A percentile compares a stretch with the other conserved stretches of the same genome.
These are phyloP conservation scores for Trichonephila inaurata DNA, from an alignment of 1,140 invertebrate genomes.

Conservation along the genomic window DNA sequence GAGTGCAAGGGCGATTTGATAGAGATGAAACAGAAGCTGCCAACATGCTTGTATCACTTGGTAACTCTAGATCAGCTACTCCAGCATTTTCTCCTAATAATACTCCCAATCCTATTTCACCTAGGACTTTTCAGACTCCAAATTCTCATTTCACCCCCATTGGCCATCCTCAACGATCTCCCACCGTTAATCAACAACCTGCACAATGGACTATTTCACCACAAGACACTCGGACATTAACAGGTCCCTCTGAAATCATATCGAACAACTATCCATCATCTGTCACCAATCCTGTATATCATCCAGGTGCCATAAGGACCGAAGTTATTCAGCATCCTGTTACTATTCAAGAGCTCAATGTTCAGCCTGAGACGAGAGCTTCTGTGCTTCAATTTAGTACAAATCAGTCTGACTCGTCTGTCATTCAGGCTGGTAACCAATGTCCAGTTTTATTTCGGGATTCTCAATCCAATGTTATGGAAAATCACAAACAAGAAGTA, in stretches of 20 bases:
- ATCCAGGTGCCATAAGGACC: slow-evolving; percentile 71
- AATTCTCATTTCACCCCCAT: slow-evolving; percentile 72
- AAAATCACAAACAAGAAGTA: slow-evolving; percentile 72
- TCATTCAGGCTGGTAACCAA: slow-evolving; percentile 45
- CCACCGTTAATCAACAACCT: slow-evolving; percentile 61
- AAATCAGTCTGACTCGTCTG: slow-evolving; percentile 63
- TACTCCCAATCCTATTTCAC: slow-evolving; percentile 76
- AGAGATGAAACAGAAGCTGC: slow-evolving; percentile 97
- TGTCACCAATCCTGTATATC: slow-evolving; percentile 29
- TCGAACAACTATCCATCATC: slow-evolving; percentile 33
- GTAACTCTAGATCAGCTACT: slow-evolving; percentile 93
- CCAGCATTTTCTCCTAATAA: slow-evolving; percentile 90
- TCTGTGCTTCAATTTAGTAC: slow-evolving; percentile 73
- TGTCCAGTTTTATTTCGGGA: slow-evolving; percentile 18
- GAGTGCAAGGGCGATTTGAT: slow-evolving; percentile 89
- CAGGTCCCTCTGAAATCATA: slow-evolving; percentile 38
- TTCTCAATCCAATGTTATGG: not conserved
- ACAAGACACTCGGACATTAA: slow-evolving; percentile 47
- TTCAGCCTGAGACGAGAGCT: slow-evolving; percentile 68
- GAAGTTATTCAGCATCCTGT: slow-evolving; percentile 70
- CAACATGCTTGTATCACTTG: slow-evolving; percentile 96
- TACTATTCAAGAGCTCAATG: slow-evolving; percentile 44
- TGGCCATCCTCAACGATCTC: slow-evolving; percentile 65
- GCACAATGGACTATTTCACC: slow-evolving; percentile 62
- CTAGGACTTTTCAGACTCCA: slow-evolving; percentile 56